These are phyloP conservation scores for Oplegnathus fasciatus DNA, from an alignment of 2,113 vertebrate species.

Conservation along the genomic window DNA sequence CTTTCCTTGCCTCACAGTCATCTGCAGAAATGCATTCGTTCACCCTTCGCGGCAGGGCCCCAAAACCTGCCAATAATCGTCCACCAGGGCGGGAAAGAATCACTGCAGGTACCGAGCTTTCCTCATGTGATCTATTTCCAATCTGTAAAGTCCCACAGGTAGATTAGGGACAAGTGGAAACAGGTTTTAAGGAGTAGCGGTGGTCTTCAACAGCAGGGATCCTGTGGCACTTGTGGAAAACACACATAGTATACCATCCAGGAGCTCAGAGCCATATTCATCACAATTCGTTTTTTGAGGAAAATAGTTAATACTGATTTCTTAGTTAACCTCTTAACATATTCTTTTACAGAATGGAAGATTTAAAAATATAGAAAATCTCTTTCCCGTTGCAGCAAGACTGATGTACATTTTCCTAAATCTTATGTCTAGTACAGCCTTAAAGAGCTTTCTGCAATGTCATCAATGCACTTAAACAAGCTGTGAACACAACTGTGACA, in stretches of 20 bases:
- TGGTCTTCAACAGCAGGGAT: constrained; percentile 34
- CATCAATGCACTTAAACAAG: too few species aligned
- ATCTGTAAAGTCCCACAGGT: constrained; percentile 76
- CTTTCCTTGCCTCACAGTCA: constrained; percentile 81
- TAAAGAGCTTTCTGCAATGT: neutral
- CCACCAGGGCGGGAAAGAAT: constrained; percentile 63
- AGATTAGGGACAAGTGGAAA: constrained; percentile 73
- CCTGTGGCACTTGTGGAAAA: constrained; percentile 19
- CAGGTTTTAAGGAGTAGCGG: constrained; percentile 24
- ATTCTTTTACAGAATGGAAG: neutral
- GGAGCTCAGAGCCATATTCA: neutral
- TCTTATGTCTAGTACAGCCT: neutral
- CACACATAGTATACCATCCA: neutral
- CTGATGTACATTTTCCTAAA: neutral
- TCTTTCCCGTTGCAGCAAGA: too few species aligned
- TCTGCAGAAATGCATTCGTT: constrained; percentile 81
- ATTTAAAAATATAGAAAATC: neutral
- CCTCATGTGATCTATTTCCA: constrained; percentile 76
- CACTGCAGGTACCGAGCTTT: constrained; percentile 72
- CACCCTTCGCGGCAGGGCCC: constrained; percentile 68
- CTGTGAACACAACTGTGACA: neutral
- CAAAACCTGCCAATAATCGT: constrained; percentile 74
- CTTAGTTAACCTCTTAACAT: neutral
- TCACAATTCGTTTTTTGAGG: neutral
- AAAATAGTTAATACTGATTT: neutral